A percentile compares a stretch with the other conserved stretches of the same genome.
phyloP scores from a whole-genome alignment of 2,797 vertebrate genomes.

The Mionectes olivaceus region DNA sequence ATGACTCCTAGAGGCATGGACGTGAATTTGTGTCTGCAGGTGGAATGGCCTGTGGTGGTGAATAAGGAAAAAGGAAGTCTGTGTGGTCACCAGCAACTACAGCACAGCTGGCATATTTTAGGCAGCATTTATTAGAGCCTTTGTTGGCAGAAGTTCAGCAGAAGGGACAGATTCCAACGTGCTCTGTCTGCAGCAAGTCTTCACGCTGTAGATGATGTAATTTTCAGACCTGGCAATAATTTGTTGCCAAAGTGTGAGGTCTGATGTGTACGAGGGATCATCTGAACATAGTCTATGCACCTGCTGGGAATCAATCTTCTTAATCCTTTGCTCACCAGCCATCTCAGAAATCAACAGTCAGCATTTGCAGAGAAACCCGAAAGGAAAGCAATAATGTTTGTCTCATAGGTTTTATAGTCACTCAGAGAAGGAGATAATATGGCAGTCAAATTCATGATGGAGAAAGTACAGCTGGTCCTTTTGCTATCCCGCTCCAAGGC shows the following conservation, averaged over 20 bases:
- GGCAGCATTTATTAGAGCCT: not conserved
- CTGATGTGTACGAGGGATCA: not conserved
- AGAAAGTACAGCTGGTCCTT: not conserved
- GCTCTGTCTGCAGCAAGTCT: not conserved
- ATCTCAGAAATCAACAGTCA: not conserved
- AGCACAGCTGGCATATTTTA: not conserved
- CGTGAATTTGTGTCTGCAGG: fast-evolving
- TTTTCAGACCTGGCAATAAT: not conserved
- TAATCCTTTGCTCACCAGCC: not conserved
- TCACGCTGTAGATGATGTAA: not conserved
- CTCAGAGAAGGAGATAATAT: not conserved
- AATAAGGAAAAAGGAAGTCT: not conserved
- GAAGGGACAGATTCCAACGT: not conserved
- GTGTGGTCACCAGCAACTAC: not conserved
- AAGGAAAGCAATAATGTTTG: not conserved
- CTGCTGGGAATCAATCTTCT: not conserved
- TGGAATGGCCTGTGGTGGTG: not conserved
- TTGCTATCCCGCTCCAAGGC: not conserved
- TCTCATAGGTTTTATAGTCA: not conserved
- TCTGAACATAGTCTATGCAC: not conserved
- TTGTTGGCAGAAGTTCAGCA: not conserved
- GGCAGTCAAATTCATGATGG: not conserved
- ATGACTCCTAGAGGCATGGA: not conserved
- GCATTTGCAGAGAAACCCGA: not conserved
- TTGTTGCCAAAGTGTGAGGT: not conserved